Base-by-base conservation (phyloP, 35 echinoderm and acorn worm species). In the Ophioderma brevispina region DNA sequence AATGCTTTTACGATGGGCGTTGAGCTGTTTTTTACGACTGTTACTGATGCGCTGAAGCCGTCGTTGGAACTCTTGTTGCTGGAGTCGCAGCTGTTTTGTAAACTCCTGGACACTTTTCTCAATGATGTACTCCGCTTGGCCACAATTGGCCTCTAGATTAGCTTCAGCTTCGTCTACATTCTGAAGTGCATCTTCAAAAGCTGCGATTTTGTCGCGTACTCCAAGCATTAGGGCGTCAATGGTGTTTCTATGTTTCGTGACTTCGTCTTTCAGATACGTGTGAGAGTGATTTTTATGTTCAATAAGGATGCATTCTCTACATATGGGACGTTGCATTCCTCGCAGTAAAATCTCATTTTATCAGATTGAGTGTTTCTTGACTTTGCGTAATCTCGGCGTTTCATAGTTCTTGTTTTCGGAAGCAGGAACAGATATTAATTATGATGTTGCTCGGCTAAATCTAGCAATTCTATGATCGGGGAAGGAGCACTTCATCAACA, bases 81-180 rank as follows among this genome's bases (percentile, higher is more conserved):
- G 97, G 64, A 82, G 81, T 32, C 90, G 90, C 15, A 99, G 36
- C 21, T 89, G 78, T 33, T 75, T 23, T 14, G 95, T 92, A 77
- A 90, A 91, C 33, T 99, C 97, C 55, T 99, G 90, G 23, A 99
- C 84, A 19, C 93, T 91, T 83, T 92, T 99, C 31, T 92, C 88
- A 38, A 99, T 99, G 78, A 99, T 95, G 78, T 99, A 99, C 75
- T 99, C 97, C 0, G 97, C 97, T 81, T 99, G 97, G 21, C 97
- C 97, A 34, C 94, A 82, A 81, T 99, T 99, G 35, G 97, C 97
- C 84, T 95, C 93, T 15, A 99, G 89, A 70, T 93, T 95, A 0
- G 97, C 97, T 79, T 99, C 97, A 13, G 91, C 93, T 78, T 99
- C 97, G 31, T 99, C 97, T 25, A 99, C 91, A 36, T 83, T 90